phyloP scores from a whole-genome alignment of 2,113 vertebrate genomes.

The Spea multiplicata region DNA sequence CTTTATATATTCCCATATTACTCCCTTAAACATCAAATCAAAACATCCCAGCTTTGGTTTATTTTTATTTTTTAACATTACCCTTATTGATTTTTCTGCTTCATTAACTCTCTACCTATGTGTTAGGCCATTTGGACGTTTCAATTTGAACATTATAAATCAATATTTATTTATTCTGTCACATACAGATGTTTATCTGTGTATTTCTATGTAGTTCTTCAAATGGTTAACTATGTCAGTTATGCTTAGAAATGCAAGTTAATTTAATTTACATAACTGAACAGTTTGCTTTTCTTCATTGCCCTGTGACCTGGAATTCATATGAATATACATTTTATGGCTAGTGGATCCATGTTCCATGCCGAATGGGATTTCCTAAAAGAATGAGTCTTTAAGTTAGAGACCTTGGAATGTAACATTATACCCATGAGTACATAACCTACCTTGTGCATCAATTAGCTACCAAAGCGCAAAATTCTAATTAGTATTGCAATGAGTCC shows the following conservation, averaged over 20 bases:
- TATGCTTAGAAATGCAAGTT: neutral
- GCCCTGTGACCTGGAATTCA: constrained; percentile 38
- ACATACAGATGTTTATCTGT: neutral
- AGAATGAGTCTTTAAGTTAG: no score
- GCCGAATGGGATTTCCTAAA: no score
- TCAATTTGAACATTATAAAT: neutral
- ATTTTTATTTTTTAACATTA: no score
- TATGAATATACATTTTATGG: neutral
- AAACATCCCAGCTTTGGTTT: no score
- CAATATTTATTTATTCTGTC: neutral
- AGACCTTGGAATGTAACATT: no score
- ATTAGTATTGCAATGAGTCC: no score
- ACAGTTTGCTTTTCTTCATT: constrained; percentile 35
- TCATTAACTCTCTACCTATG: neutral
- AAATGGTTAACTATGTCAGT: neutral
- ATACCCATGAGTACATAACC: no score
- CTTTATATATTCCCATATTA: no score
- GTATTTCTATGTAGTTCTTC: neutral
- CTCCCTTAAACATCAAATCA: no score
- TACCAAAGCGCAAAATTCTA: no score
- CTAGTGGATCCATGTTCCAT: neutral
- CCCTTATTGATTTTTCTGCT: neutral
- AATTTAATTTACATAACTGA: neutral
- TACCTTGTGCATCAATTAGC: no score
- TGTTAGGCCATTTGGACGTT: neutral